Conservation (phyloP, 2,888 invertebrate genomes). For the Trissoscelio sp. region DNA sequence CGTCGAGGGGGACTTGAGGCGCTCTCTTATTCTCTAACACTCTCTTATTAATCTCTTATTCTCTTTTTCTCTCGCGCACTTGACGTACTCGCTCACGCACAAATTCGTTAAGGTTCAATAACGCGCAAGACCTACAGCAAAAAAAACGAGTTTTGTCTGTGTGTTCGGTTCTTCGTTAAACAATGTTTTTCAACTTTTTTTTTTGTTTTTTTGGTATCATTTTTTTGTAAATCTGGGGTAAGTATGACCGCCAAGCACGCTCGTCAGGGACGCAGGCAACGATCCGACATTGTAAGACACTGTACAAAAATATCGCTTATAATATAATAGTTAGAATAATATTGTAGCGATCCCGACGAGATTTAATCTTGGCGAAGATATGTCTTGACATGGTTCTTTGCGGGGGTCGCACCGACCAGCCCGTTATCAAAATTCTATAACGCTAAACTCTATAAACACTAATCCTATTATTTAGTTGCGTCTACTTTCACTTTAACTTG, state of each 20-base stretch:
- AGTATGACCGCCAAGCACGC: constrained; percentile 71
- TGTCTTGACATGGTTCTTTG: constrained; percentile 79
- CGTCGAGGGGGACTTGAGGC: constrained; percentile 64
- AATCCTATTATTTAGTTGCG: constrained; percentile 60
- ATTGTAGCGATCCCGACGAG: constrained; percentile 77
- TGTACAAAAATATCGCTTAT: constrained; percentile 82
- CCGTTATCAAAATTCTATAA: constrained; percentile 64
- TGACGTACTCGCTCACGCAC: constrained; percentile 45
- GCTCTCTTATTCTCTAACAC: constrained; percentile 12
- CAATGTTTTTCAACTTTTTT: constrained; percentile 9
- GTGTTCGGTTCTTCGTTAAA: neutral
- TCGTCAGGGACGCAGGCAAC: constrained; percentile 78
- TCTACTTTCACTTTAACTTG: constrained; percentile 39
- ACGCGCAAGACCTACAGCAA: constrained; percentile 64
- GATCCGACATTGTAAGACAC: constrained; percentile 80
- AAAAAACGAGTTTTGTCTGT: constrained; percentile 3
- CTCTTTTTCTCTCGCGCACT: constrained; percentile 31
- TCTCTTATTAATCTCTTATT: constrained; percentile 4
- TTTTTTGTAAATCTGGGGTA: constrained; percentile 46
- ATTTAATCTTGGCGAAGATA: constrained; percentile 76
- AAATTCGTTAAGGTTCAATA: constrained; percentile 56
- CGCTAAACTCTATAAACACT: constrained; percentile 60
- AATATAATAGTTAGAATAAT: constrained; percentile 73
- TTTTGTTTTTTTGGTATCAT: neutral
- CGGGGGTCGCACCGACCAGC: constrained; percentile 66